A percentile compares a stretch with the other conserved stretches of the same genome.
These are phyloP conservation scores for Erythrolamprus reginae DNA, from an alignment of 2,113 vertebrate genomes.

Conservation along the genomic window DNA sequence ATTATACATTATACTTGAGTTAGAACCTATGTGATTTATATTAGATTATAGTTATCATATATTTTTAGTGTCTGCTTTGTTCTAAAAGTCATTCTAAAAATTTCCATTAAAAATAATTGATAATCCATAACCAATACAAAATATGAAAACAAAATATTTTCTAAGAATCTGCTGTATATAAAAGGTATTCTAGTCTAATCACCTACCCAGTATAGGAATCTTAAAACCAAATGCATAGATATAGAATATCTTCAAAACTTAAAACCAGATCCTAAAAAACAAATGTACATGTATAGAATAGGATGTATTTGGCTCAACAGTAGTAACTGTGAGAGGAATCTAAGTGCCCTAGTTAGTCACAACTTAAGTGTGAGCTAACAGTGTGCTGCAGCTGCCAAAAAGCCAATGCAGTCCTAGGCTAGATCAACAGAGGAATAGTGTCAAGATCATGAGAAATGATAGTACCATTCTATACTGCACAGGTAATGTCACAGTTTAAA, in stretches of 20 bases:
- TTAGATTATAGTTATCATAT: background rate
- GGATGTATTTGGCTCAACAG: background rate
- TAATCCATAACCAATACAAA: background rate
- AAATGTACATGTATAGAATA: background rate
- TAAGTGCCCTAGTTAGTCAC: background rate
- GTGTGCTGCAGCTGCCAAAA: background rate
- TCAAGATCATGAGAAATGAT: background rate
- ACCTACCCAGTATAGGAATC: background rate
- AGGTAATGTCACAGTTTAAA: background rate
- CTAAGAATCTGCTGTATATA: background rate
- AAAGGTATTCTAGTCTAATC: background rate
- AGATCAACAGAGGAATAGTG: background rate
- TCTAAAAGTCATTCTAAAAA: background rate
- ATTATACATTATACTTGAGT: background rate
- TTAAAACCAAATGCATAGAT: background rate
- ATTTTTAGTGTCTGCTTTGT: background rate
- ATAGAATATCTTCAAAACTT: background rate
- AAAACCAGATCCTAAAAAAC: background rate
- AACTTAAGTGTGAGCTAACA: background rate
- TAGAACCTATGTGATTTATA: background rate
- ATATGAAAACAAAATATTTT: background rate
- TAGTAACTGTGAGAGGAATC: background rate
- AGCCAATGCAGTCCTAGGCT: background rate
- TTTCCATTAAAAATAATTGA: background rate
- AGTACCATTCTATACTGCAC: background rate